These are phyloP conservation scores for Lochmaea capreae DNA, from an alignment of 2,888 invertebrate species.

Conservation along the genomic window DNA sequence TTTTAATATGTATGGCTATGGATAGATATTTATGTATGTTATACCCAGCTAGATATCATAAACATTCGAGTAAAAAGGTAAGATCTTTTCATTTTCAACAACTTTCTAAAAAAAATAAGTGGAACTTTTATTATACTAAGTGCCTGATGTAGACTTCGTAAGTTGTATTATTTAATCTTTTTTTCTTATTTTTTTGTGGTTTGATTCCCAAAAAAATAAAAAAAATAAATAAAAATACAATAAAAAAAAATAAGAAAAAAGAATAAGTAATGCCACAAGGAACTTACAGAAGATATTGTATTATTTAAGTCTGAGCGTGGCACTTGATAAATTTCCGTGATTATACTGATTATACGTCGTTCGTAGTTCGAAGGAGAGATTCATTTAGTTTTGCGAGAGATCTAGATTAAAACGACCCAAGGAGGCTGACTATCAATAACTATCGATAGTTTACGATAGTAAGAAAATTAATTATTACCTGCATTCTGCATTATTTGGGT, in stretches of 20 bases:
- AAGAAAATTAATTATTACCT: neutral
- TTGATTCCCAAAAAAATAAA: no score
- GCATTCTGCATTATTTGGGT: neutral
- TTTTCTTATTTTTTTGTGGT: no score
- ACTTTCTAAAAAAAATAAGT: no score
- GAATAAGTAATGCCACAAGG: no score
- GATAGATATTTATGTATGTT: slow-evolving; percentile 88
- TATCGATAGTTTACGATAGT: no score
- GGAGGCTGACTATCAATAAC: neutral
- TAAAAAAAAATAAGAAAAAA: no score
- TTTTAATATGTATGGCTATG: slow-evolving; percentile 90
- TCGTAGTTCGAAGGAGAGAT: slow-evolving; percentile 3
- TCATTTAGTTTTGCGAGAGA: neutral
- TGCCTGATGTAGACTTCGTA: neutral
- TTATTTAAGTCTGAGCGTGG: slow-evolving; percentile 3
- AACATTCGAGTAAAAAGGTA: slow-evolving; percentile 91
- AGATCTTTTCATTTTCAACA: slow-evolving; percentile 49
- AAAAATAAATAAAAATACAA: no score
- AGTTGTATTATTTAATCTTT: no score
- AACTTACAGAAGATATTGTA: no score
- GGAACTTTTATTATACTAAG: no score
- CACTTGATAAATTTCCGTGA: slow-evolving; percentile 4
- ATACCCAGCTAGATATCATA: slow-evolving; percentile 86
- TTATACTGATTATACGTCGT: neutral
- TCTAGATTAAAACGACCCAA: slow-evolving; percentile 11